phyloP scores from a whole-genome alignment of 2,113 vertebrate genomes.

The Prietella phreatophila region DNA sequence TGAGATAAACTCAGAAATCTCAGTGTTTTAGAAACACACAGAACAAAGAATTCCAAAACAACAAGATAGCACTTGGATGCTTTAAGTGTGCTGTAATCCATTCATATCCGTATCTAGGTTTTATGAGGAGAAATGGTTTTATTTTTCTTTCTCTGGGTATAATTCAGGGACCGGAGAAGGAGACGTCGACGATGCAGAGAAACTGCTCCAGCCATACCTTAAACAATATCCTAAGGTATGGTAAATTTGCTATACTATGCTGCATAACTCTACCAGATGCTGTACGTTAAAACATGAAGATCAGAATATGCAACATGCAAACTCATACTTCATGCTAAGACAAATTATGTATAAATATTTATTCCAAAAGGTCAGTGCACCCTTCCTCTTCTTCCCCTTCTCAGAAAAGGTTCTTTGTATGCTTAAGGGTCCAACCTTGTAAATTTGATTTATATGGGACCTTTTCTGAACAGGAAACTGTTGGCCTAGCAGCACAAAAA shows the following conservation, averaged over 20 bases:
- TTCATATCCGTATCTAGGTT: neutral
- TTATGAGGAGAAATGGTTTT: neutral
- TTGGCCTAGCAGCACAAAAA: neutral
- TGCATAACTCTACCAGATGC: neutral
- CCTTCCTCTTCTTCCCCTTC: neutral
- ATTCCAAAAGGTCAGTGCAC: neutral
- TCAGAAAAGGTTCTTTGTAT: neutral
- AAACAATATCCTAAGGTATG: slow-evolving; percentile 85
- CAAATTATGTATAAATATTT: neutral
- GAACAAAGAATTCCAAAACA: neutral
- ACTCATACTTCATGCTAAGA: neutral
- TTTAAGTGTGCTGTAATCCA: neutral
- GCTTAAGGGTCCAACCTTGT: neutral
- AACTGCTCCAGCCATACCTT: slow-evolving; percentile 87
- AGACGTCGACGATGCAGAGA: slow-evolving; percentile 90
- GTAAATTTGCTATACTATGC: neutral
- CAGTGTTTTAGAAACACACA: neutral
- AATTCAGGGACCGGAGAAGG: slow-evolving; percentile 90
- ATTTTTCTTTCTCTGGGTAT: slow-evolving; percentile 35
- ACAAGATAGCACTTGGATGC: neutral
- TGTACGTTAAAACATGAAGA: neutral
- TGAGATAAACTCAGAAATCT: slow-evolving; percentile 60
- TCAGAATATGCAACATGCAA: neutral
- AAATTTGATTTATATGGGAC: neutral
- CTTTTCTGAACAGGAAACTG: neutral